A percentile compares a stretch with the other conserved stretches of the same genome.
phyloP scores from a whole-genome alignment of 2,888 invertebrate species.

The Ophion slaviceki region DNA sequence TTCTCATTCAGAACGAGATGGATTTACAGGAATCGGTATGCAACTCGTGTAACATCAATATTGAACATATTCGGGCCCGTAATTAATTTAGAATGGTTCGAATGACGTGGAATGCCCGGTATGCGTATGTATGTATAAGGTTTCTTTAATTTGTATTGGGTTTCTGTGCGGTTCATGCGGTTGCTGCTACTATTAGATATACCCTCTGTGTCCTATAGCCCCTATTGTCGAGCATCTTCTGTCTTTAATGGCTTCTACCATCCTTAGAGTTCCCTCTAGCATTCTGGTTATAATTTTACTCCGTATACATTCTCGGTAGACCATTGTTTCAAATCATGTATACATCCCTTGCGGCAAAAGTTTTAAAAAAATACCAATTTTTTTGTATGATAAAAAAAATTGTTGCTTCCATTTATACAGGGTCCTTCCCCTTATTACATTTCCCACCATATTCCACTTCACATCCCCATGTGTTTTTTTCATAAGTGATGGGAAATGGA shows the following conservation, averaged over 20 bases:
- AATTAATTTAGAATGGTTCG: not conserved
- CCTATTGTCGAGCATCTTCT: not conserved
- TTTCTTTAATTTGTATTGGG: not conserved
- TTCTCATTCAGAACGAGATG: no score
- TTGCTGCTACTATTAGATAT: not conserved
- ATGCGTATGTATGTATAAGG: not conserved
- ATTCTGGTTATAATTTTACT: not conserved
- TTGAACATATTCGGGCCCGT: not conserved
- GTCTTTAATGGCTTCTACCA: slow-evolving; percentile 4
- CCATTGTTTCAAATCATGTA: no score
- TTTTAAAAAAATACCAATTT: no score
- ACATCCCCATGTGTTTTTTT: no score
- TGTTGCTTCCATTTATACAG: no score
- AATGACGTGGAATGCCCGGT: not conserved
- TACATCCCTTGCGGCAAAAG: no score
- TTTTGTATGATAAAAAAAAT: no score
- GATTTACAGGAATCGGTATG: no score
- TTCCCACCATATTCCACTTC: no score
- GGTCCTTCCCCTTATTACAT: no score
- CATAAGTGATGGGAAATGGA: no score
- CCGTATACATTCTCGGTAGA: not conserved
- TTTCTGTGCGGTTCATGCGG: not conserved
- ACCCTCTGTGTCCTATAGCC: not conserved
- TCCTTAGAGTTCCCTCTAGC: slow-evolving; percentile 9
- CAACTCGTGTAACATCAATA: no score